A percentile compares a stretch with the other conserved stretches of the same genome.
Conservation (phyloP, 2,888 invertebrate species). For the Eristalis tenax region DNA sequence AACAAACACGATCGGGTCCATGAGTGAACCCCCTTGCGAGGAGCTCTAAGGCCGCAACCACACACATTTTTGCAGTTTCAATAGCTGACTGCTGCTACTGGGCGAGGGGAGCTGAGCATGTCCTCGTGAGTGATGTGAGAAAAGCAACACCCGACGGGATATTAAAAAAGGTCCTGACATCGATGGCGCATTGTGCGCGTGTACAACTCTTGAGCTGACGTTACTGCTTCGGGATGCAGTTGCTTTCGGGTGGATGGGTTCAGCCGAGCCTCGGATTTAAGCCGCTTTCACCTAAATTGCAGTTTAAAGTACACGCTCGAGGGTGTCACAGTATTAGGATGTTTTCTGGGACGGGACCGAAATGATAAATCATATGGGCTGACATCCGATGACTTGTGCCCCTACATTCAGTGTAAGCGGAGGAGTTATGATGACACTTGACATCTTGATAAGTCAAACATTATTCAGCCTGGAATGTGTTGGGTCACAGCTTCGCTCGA, state of each 20-base stretch:
- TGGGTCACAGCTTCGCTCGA: background rate
- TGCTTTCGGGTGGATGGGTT: constrained; percentile 5
- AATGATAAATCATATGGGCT: background rate
- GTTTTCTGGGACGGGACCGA: background rate
- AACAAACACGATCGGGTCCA: constrained; percentile 7
- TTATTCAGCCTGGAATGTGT: background rate
- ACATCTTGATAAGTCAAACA: background rate
- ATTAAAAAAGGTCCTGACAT: constrained; percentile 44
- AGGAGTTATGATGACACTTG: background rate
- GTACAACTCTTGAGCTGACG: background rate
- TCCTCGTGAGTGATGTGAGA: background rate
- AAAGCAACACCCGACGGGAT: background rate
- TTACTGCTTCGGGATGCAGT: background rate
- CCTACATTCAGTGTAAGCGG: background rate
- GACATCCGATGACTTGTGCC: background rate
- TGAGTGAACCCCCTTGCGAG: background rate
- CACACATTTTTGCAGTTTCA: constrained; percentile 6
- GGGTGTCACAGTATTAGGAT: background rate
- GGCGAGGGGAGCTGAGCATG: background rate
- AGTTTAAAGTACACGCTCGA: background rate
- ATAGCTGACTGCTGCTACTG: background rate
- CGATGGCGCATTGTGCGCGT: background rate
- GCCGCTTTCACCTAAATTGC: constrained; percentile 8
- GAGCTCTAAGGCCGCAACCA: background rate
- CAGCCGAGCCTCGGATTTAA: background rate